phyloP scores from a whole-genome alignment of 1,140 invertebrate species.

The Plodia interpunctella region DNA sequence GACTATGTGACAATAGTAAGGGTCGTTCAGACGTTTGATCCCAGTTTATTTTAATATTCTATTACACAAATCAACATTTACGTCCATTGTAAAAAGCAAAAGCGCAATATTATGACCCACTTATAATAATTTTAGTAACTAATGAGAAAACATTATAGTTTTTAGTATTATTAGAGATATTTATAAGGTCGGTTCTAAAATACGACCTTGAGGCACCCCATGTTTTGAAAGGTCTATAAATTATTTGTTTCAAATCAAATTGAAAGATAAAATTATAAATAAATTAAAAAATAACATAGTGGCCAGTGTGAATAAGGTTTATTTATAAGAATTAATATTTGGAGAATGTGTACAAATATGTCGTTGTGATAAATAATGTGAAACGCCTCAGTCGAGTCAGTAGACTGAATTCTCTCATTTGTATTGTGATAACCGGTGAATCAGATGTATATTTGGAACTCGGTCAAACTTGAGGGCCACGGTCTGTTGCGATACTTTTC shows the following conservation, averaged over 20 bases:
- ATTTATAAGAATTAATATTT: background rate
- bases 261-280: background rate
- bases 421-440: slow-evolving; percentile 28
- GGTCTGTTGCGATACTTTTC: slow-evolving; percentile 24
- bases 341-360: background rate
- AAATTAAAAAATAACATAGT: background rate
- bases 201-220: background rate
- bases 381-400: slow-evolving; percentile 37
- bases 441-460: slow-evolving; percentile 34
- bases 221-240: background rate
- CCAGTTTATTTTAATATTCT: slow-evolving; percentile 6
- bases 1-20: slow-evolving; percentile 4
- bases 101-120: background rate
- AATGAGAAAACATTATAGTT: background rate
- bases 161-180: background rate
- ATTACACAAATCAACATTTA: background rate
- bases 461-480: slow-evolving; percentile 32
- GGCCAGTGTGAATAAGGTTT: no score
- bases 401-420: slow-evolving; percentile 30
- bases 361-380: slow-evolving; percentile 18
- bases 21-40: slow-evolving; percentile 1
- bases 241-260: background rate
- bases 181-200: background rate
- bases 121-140: background rate
- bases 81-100: background rate